Evolutionary conservation across 37 sponge, comb jelly and placozoan genomes (phyloP), one percentile per base, ranked within the genome.

Genomic region (Ianthella basta): DNA sequence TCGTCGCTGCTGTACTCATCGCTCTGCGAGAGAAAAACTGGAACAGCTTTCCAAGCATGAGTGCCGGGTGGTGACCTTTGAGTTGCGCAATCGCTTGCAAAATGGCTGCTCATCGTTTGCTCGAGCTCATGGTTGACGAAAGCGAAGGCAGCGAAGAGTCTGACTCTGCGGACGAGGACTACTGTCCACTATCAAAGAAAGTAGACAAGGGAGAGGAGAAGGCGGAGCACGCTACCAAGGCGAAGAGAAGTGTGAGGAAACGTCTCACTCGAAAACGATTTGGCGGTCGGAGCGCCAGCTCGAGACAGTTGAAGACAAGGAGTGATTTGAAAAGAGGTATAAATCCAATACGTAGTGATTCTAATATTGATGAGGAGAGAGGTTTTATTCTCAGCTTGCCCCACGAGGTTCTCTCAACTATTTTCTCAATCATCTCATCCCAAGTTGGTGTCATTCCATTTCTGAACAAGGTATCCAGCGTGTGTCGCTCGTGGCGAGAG

Each of bases 121-220:
- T 61, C 29, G 64, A 27, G 4, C 29, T 61, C 29, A 6, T 70
- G 5, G n/a, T 70, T 5, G 32, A 32, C 3, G 72, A 70, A 27
- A 35, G n/a, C n/a, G 78, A 75, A 40, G 78, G 40, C 19, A 69
- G 70, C 54, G 18, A 2, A 36, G 37, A 39, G 25, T 1, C 78
- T 1, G 53, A 36, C 15, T 75, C 78, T 19, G 15, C 44, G 20
- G 78, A 75, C 25, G 78, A 75, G 40, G 78, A 75, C 53, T 75
- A 75, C 37, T 20, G 3, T 41, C 78, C 78, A 6, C 15, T 6
- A 75, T 13, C 41, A 36, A 75, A 75, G 20, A 70, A 19, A 5
- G 20, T 70, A 6, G 3, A 70, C 37, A 70, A 35, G 15, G 37
- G 36, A 35, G 36, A 29, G 33, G 36, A 21, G 37, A 34, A 29